Conservation (phyloP, 2,888 invertebrate species). For the Lithophane socia region DNA sequence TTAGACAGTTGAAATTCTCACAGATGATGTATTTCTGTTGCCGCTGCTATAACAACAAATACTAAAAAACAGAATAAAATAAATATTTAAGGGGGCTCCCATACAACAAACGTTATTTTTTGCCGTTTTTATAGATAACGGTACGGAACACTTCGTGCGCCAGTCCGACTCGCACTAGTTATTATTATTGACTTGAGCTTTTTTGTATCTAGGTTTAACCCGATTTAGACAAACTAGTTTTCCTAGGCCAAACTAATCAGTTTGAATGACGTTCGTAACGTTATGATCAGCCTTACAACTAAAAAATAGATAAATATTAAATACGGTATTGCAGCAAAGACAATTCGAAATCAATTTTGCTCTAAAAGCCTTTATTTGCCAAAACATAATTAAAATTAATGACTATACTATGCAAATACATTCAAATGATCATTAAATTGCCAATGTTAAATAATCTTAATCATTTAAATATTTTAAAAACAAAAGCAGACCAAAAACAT, state of each 20-base stretch:
- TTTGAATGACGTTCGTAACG: background rate
- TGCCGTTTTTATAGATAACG: too few relatives aligned
- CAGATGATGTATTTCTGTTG: too few relatives aligned
- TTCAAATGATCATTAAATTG: slow-evolving; percentile 10
- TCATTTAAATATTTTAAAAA: slow-evolving; percentile 9
- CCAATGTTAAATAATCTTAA: background rate
- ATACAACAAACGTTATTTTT: too few relatives aligned
- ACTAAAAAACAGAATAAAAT: too few relatives aligned
- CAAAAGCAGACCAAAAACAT: slow-evolving; percentile 8
- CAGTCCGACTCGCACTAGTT: too few relatives aligned
- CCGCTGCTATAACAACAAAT: too few relatives aligned
- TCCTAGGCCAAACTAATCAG: background rate
- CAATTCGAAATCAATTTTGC: too few relatives aligned
- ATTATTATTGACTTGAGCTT: too few relatives aligned
- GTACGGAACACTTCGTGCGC: too few relatives aligned
- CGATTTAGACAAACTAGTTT: background rate
- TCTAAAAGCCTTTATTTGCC: background rate
- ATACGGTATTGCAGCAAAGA: background rate
- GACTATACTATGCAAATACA: slow-evolving; percentile 22
- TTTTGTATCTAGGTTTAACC: background rate
- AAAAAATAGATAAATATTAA: background rate
- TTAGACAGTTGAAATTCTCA: too few relatives aligned
- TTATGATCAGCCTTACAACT: background rate
- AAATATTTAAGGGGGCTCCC: too few relatives aligned
- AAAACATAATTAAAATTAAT: slow-evolving; percentile 5